phyloP scores from a whole-genome alignment of 92 coral and sea anemone genomes.

The Galaxea fascicularis region DNA sequence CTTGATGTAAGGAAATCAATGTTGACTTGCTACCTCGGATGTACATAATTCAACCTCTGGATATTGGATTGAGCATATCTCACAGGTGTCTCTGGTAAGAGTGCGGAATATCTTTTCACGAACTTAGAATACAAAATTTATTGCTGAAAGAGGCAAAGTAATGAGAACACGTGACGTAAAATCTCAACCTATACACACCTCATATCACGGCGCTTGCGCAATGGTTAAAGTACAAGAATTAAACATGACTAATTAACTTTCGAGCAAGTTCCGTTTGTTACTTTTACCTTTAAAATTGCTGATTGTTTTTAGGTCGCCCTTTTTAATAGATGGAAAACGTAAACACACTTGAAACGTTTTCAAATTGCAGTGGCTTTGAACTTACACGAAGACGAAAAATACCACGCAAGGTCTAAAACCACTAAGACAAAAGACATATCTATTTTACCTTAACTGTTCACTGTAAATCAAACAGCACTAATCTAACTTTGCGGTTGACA shows the following conservation, averaged over 20 bases:
- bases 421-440: neutral
- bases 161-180: slow-evolving; percentile 16
- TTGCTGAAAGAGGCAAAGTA: neutral
- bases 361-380: neutral
- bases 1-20: neutral
- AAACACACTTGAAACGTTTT: slow-evolving; percentile 1
- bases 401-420: neutral
- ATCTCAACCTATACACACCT: neutral
- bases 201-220: slow-evolving; percentile 20
- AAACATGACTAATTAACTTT: neutral
- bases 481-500: neutral
- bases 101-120: neutral
- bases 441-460: neutral
- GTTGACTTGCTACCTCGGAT: neutral
- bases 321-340: neutral
- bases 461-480: neutral
- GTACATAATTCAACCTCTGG: neutral
- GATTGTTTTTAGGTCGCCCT: neutral
- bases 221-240: neutral
- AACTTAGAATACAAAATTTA: neutral
- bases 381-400: neutral
- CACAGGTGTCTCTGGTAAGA: neutral
- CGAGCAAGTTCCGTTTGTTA: neutral
- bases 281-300: neutral
- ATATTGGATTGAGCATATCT: neutral